Evolutionary conservation across 2,888 invertebrate genomes (phyloP).

Genomic region (Xylota sylvarum): DNA sequence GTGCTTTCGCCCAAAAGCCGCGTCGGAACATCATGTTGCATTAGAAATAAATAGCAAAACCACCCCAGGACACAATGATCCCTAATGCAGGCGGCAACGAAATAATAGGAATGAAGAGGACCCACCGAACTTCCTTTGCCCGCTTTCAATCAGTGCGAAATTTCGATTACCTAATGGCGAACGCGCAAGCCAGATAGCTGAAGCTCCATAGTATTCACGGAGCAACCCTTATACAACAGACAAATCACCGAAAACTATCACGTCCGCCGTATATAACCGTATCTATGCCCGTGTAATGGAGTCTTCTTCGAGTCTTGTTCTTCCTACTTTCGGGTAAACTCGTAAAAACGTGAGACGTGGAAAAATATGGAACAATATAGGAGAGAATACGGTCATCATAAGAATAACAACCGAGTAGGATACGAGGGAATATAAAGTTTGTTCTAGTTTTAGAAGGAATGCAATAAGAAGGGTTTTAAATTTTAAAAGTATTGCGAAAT

Average conservation of each 20-base stretch:
- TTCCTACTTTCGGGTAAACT: slow-evolving; percentile 41
- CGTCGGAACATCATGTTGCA: slow-evolving; percentile 38
- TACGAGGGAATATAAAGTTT: slow-evolving; percentile 54
- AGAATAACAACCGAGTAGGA: slow-evolving; percentile 53
- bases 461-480: slow-evolving; percentile 14
- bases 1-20: slow-evolving; percentile 17
- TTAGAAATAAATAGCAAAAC: slow-evolving; percentile 44
- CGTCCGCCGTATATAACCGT: slow-evolving; percentile 52
- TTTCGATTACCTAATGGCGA: slow-evolving; percentile 73
- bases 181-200: slow-evolving; percentile 27
- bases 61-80: slow-evolving; percentile 27
- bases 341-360: slow-evolving; percentile 59
- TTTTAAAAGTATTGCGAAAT: slow-evolving; percentile 5
- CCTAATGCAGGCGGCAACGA: slow-evolving; percentile 40
- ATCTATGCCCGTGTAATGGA: slow-evolving; percentile 59
- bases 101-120: slow-evolving; percentile 4
- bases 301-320: slow-evolving; percentile 20
- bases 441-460: not conserved
- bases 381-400: slow-evolving; percentile 57
- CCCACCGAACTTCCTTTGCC: slow-evolving; percentile 16
- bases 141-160: slow-evolving; percentile 56
- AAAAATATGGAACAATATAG: slow-evolving; percentile 58
- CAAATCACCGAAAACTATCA: slow-evolving; percentile 75
- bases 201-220: not conserved
- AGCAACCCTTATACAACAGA: slow-evolving; percentile 51